Conservation (phyloP, 2,797 vertebrate species). For the Siniperca obscura region DNA sequence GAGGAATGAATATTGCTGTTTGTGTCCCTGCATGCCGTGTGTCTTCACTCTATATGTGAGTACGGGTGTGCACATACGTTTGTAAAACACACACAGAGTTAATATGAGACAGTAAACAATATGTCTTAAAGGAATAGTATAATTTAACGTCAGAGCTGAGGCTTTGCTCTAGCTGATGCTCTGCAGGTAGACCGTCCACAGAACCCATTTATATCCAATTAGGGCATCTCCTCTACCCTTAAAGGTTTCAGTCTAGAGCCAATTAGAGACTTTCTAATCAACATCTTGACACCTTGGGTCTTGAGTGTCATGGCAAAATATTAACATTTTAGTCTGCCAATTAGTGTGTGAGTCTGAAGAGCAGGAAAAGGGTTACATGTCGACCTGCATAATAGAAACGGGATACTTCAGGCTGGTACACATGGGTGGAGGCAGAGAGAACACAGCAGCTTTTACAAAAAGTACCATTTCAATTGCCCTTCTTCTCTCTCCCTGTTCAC, state of each 20-base stretch:
- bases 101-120: slow-evolving; percentile 30
- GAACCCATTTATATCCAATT: slow-evolving; percentile 71
- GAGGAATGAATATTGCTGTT: background rate
- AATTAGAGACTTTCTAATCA: slow-evolving; percentile 81
- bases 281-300: slow-evolving; percentile 76
- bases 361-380: slow-evolving; percentile 56
- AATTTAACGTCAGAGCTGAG: slow-evolving; percentile 34
- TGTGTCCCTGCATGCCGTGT: background rate
- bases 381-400: slow-evolving; percentile 66
- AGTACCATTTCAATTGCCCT: slow-evolving; percentile 72
- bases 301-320: slow-evolving; percentile 77
- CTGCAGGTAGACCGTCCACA: slow-evolving; percentile 62
- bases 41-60: background rate
- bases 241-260: slow-evolving; percentile 72
- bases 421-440: slow-evolving; percentile 37
- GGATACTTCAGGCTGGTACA: slow-evolving; percentile 48
- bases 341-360: slow-evolving; percentile 69
- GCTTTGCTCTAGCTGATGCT: slow-evolving; percentile 31
- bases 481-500: slow-evolving; percentile 62
- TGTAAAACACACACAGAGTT: slow-evolving; percentile 12
- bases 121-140: slow-evolving; percentile 21
- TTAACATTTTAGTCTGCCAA: slow-evolving; percentile 80
- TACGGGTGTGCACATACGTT: background rate
- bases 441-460: slow-evolving; percentile 53
- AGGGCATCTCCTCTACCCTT: slow-evolving; percentile 62